These are phyloP conservation scores for Tonatia bakeri DNA, from an alignment of 2,113 vertebrate species.

Conservation along the genomic window DNA sequence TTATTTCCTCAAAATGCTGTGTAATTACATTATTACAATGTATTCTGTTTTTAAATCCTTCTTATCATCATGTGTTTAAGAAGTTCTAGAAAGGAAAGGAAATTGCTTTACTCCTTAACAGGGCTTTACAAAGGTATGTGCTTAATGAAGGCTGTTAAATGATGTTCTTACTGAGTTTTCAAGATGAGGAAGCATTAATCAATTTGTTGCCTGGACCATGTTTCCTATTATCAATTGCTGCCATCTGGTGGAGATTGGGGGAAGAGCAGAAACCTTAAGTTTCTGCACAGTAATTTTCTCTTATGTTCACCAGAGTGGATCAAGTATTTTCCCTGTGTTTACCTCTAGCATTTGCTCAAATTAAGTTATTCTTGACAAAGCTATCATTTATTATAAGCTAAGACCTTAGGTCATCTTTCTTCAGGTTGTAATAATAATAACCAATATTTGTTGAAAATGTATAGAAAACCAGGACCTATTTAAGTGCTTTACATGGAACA, in stretches of 20 bases:
- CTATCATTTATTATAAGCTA: neutral
- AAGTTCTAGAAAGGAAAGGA: neutral
- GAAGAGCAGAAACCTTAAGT: neutral
- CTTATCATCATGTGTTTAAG: neutral
- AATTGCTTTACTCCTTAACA: neutral
- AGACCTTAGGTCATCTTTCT: neutral
- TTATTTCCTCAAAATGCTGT: neutral
- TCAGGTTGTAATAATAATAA: neutral
- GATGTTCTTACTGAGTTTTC: neutral
- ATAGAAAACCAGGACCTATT: neutral
- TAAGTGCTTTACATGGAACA: neutral
- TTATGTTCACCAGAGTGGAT: neutral
- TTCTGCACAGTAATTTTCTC: neutral
- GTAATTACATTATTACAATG: neutral
- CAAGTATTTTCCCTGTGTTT: neutral
- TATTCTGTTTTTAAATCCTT: neutral
- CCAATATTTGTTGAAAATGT: neutral
- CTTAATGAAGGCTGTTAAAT: neutral
- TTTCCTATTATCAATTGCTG: slow-evolving; percentile 53
- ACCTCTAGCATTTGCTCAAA: neutral
- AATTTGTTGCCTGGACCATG: neutral
- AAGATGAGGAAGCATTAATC: neutral
- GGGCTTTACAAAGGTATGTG: neutral
- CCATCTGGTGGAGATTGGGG: slow-evolving; percentile 60
- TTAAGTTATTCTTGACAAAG: neutral